Evolutionary conservation across 1,140 invertebrate genomes (phyloP), one percentile per base, ranked within the genome.

Genomic region (Vollenhovia emeryi): DNA sequence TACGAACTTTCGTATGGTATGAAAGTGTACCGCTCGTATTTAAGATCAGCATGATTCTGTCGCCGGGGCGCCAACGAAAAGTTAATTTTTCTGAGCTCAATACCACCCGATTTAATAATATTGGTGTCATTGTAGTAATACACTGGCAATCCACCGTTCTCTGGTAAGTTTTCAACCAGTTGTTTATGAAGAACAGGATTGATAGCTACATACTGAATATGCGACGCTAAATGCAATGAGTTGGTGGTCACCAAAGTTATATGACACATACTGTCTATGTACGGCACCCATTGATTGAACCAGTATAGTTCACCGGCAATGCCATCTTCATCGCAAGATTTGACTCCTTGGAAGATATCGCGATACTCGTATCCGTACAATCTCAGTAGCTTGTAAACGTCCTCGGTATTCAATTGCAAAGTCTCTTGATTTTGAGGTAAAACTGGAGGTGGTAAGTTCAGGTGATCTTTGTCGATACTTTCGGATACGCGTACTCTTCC

Each of bases 241-340:
- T 97, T 96, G 85, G 97, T 96, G 52, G 97, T 96, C 30, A 99
- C 94, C 86, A 99, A 97, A 59, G 96, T 96, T 86, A 99, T 98
- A 94, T 99, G 99, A 24, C 99, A 96, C 97, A 99, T 98, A 0
- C 98, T 99, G 92, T 99, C 99, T 91, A 99, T 96, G 94, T 97
- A 99, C 13, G 98, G 97, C 66, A 99, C 97, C 98, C 98, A 99
- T 92, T 99, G 98, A 68, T 97, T 96, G 27, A 96, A 96, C 99
- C 99, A 99, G 75, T 96, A 94, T 45, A 99, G 93, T 90, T 96
- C 95, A 15, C 98, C 98, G 60, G 89, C 91, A 0, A 93, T 93
- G 36, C 96, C 97, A 89, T 96, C 95, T 84, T 97, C 96, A 90
- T 98, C 97, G 0, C 97, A 95, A 15, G 95, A 91, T 2, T 95